Base-by-base conservation (phyloP, 1,140 invertebrate genomes). In the Apolygus lucorum region DNA sequence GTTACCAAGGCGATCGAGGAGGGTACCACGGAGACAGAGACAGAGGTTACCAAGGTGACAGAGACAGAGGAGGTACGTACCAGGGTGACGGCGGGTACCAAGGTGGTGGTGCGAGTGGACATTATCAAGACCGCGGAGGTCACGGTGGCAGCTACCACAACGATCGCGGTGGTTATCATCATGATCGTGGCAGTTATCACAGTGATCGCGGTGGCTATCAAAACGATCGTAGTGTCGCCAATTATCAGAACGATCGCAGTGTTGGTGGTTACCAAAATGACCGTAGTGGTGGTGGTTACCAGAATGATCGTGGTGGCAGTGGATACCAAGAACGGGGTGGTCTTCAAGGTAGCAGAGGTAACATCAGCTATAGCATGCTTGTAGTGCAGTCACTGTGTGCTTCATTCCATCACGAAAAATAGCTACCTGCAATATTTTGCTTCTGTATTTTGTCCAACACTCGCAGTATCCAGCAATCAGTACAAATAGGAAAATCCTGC, bases 11-110 rank as follows among this genome's bases (percentile, higher is more conserved):
- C 52, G 34, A 67, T 52, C 42, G 34, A 64, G 63, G 28, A 26
- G 70, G 70, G 17, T 13, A 54, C 34, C 63, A 68, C 67, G 69
- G 72, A 21, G 69, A 71, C 17, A 34, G 68, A 28, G 67, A 64
- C 17, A 42, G 67, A 52, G 63, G 63, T 1, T 68, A 65, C 65
- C 54, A 68, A 17, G 66, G 59, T 11, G 42, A 62, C 17, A 26
- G 69, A 17, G 34, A n/a, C n/a, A n/a, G 69, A 54, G 63, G 68
- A 24, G 63, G 68, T 14, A 28, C 24, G 24, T 63, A 27, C 24
- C 54, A 69, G 22, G 67, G 26, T n/a, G n/a, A n/a, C n/a, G n/a
- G n/a, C 21, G 28, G 52, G 62, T 25, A 65, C 52, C 17, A 21
- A 65, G 28, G 52, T 27, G 25, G 70, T 13, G 59, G 59, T 4